Conservation (phyloP, 2,888 invertebrate species). For the Temnothorax ravouxi region DNA sequence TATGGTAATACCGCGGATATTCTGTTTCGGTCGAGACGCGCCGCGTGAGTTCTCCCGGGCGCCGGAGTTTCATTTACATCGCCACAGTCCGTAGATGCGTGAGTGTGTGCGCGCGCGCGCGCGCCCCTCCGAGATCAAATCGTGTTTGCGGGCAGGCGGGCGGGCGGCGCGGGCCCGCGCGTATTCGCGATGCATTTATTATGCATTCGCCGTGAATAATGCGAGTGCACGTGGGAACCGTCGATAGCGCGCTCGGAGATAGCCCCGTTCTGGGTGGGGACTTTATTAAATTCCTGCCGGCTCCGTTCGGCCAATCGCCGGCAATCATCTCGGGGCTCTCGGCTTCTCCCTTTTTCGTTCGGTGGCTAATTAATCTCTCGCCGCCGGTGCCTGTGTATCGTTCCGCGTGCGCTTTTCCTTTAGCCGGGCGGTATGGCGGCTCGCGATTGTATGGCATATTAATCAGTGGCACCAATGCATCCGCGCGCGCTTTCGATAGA, state of each 20-base stretch:
- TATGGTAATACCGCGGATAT: slow-evolving; percentile 59
- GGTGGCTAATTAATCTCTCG: slow-evolving; percentile 70
- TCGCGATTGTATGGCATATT: slow-evolving; percentile 43
- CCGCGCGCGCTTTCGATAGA: slow-evolving; percentile 31
- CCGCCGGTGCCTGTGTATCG: slow-evolving; percentile 58
- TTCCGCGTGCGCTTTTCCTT: slow-evolving; percentile 59
- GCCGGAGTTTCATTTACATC: slow-evolving; percentile 24
- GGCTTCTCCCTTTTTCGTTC: slow-evolving; percentile 63
- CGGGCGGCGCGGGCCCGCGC: background rate
- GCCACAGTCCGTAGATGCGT: background rate
- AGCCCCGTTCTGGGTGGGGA: slow-evolving; percentile 30
- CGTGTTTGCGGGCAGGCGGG: slow-evolving; percentile 21
- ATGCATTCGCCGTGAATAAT: slow-evolving; percentile 61
- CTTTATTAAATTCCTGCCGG: slow-evolving; percentile 70
- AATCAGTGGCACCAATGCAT: slow-evolving; percentile 25
- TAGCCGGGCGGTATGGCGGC: slow-evolving; percentile 45
- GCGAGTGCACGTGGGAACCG: slow-evolving; percentile 71
- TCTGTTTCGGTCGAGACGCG: slow-evolving; percentile 48
- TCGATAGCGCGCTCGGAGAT: slow-evolving; percentile 58
- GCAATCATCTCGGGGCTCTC: slow-evolving; percentile 65
- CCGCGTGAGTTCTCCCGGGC: slow-evolving; percentile 37
- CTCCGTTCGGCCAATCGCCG: slow-evolving; percentile 67
- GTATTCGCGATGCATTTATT: slow-evolving; percentile 67
- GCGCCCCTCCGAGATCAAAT: slow-evolving; percentile 62
- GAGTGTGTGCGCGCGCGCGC: background rate